Conservation (phyloP, 2,113 vertebrate species). For the Campylorhamphus procurvoides region DNA sequence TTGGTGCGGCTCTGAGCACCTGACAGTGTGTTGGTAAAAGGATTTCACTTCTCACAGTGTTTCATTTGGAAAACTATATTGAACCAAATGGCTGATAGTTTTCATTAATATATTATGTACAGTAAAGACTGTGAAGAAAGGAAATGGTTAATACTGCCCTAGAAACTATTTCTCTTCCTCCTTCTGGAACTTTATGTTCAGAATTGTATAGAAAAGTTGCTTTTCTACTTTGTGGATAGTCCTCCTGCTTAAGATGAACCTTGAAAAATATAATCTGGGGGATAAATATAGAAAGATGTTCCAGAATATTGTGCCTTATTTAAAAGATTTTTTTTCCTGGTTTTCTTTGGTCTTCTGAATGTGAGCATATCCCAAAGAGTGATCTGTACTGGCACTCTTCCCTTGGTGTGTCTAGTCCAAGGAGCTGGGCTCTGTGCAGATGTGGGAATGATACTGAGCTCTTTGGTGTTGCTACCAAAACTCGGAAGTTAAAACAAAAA, state of each 20-base stretch:
- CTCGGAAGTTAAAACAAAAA: neutral
- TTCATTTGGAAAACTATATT: neutral
- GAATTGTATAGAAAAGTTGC: fast-evolving
- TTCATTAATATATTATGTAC: neutral
- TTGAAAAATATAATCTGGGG: neutral
- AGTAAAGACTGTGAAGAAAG: neutral
- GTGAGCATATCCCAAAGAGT: fast-evolving
- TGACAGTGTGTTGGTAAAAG: neutral
- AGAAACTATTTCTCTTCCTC: neutral
- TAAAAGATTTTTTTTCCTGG: neutral
- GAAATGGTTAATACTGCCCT: neutral
- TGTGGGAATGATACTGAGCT: neutral
- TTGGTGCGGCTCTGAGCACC: neutral
- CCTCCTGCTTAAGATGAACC: neutral
- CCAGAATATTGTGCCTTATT: neutral
- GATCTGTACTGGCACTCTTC: neutral
- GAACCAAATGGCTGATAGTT: fast-evolving
- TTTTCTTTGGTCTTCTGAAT: neutral
- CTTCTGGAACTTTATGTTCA: neutral
- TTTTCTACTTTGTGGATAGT: neutral
- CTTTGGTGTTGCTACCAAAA: neutral
- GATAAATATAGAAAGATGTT: neutral
- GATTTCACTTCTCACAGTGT: fast-evolving
- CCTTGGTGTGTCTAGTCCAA: neutral
- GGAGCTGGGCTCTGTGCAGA: neutral